phyloP scores from a whole-genome alignment of 1,140 invertebrate genomes.

The Metaphire vulgaris region DNA sequence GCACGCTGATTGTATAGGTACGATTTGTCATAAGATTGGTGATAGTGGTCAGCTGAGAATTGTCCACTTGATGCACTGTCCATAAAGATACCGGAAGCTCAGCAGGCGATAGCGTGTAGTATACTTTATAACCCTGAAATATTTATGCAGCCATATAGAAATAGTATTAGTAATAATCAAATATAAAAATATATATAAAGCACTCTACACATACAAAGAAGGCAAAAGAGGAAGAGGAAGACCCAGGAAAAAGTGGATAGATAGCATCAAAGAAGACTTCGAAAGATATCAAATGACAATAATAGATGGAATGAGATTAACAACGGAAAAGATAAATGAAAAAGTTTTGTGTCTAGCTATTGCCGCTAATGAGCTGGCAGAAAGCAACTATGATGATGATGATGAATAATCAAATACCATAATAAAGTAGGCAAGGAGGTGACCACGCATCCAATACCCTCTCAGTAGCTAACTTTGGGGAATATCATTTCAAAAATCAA shows the following conservation, averaged over 20 bases:
- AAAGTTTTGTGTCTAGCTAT: too few relatives aligned
- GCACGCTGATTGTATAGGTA: slow-evolving; percentile 49
- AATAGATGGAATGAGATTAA: background rate
- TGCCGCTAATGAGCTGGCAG: too few relatives aligned
- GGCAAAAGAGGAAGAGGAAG: background rate
- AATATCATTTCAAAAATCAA: too few relatives aligned
- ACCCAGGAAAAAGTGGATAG: background rate
- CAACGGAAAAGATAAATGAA: background rate
- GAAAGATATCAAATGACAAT: background rate
- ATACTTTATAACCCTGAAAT: slow-evolving; percentile 89
- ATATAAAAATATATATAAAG: background rate
- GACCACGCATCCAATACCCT: too few relatives aligned
- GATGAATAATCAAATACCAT: too few relatives aligned
- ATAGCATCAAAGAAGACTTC: background rate
- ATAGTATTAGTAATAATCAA: too few relatives aligned
- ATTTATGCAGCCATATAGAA: too few relatives aligned
- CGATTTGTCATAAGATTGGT: slow-evolving; percentile 44
- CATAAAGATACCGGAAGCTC: slow-evolving; percentile 77
- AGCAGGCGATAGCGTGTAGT: slow-evolving; percentile 78
- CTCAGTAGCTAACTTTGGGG: too few relatives aligned
- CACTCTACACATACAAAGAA: background rate
- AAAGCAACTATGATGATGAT: too few relatives aligned
- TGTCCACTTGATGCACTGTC: slow-evolving; percentile 86
- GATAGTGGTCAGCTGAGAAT: slow-evolving; percentile 88
- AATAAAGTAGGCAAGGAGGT: too few relatives aligned